Evolutionary conservation across 2,888 invertebrate species (phyloP).

Genomic region (Palloptera scutellata): DNA sequence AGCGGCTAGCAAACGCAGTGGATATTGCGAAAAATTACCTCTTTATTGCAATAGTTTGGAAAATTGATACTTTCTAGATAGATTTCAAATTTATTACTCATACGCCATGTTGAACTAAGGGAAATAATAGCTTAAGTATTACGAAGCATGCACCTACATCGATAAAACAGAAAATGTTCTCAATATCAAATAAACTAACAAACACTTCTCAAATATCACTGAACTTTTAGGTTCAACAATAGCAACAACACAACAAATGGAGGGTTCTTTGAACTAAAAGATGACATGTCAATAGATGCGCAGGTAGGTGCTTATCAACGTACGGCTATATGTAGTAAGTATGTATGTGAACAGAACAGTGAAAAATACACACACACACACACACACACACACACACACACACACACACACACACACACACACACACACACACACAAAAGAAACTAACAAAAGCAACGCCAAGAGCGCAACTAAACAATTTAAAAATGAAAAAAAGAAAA

Average conservation of each 20-base stretch:
- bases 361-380: conserved; percentile 4
- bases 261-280: conserved; percentile 27
- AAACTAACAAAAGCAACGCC: no score
- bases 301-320: background rate
- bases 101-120: conserved; percentile 20
- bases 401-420: no score
- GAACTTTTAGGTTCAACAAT: conserved; percentile 24
- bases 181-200: conserved; percentile 17
- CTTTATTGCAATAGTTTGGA: no score
- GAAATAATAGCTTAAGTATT: background rate
- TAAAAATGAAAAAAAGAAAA: no score
- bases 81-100: conserved; percentile 13
- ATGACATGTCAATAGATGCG: conserved; percentile 30
- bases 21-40: no score
- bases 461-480: no score
- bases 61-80: no score
- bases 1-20: no score
- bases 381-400: background rate
- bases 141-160: no score
- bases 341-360: background rate
- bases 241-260: conserved; percentile 5
- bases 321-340: background rate
- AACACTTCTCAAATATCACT: conserved; percentile 21
- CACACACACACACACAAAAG: background rate
- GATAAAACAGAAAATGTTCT: background rate